Evolutionary conservation across 2,888 invertebrate genomes (phyloP).

Genomic region (Slavum lentiscoides): DNA sequence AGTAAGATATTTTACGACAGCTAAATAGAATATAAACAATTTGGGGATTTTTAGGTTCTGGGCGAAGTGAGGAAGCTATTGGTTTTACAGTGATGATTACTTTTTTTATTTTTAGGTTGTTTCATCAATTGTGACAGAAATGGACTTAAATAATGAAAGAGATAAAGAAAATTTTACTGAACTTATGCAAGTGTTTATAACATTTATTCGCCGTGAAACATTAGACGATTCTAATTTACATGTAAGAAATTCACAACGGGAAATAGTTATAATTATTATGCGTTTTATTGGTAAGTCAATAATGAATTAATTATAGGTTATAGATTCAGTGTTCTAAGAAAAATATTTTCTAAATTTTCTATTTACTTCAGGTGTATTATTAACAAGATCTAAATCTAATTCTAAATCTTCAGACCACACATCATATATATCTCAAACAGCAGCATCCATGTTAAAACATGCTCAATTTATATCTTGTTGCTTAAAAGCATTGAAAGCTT

Average conservation of each 20-base stretch:
- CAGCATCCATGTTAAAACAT: conserved; percentile 47
- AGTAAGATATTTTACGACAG: conserved; percentile 61
- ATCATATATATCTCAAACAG: conserved; percentile 41
- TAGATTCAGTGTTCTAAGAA: background rate
- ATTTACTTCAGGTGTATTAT: conserved; percentile 42
- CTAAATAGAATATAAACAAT: background rate
- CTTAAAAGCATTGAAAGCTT: conserved; percentile 32
- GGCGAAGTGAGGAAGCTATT: background rate
- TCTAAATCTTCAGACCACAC: conserved; percentile 46
- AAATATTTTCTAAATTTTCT: background rate
- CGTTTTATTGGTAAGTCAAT: conserved; percentile 34
- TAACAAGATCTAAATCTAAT: conserved; percentile 47
- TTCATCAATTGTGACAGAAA: conserved; percentile 35
- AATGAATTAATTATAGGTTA: background rate
- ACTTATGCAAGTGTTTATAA: conserved; percentile 38
- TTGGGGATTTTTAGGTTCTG: no score
- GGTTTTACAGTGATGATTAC: background rate
- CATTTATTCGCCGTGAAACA: conserved; percentile 29
- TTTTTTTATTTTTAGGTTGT: conserved; percentile 33
- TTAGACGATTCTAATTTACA: conserved; percentile 44
- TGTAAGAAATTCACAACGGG: conserved; percentile 43
- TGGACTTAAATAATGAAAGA: conserved; percentile 35
- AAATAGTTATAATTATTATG: conserved; percentile 48
- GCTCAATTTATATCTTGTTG: conserved; percentile 42
- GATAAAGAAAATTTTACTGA: conserved; percentile 43